phyloP scores from a whole-genome alignment of 1,140 invertebrate species.

The Agraylea sexmaculata region DNA sequence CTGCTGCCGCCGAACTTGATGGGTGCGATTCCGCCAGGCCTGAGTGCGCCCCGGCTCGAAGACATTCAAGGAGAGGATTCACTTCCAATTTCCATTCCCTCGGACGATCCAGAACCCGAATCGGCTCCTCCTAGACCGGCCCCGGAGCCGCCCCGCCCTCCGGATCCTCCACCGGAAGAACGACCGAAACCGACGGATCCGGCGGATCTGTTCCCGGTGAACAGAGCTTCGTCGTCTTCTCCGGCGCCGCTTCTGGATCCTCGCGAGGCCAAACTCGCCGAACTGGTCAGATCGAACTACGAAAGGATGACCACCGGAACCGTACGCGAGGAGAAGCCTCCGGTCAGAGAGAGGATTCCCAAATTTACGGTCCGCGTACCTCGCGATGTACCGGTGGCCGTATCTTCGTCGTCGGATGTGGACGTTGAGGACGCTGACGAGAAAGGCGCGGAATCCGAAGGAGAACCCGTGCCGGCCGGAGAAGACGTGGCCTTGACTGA shows the following conservation, averaged over 20 bases:
- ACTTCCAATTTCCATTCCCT: constrained; percentile 1
- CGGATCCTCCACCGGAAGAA: not conserved
- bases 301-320: not conserved
- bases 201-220: not conserved
- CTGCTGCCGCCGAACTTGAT: not conserved
- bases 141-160: not conserved
- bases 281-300: constrained; percentile 24
- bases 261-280: constrained; percentile 25
- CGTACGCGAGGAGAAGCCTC: not conserved
- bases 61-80: constrained; percentile 4
- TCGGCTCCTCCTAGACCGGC: not conserved
- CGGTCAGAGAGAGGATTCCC: constrained; percentile 32
- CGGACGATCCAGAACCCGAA: not conserved
- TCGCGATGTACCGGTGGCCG: not conserved
- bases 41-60: not conserved
- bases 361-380: constrained; percentile 39
- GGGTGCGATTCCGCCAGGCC: constrained; percentile 1
- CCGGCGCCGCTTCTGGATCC: not conserved
- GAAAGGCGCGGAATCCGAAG: constrained; percentile 21
- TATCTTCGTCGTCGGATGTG: constrained; percentile 2
- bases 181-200: not conserved
- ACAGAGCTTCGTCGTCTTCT: not conserved
- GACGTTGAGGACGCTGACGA: constrained; percentile 18
- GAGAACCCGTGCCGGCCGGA: constrained; percentile 37
- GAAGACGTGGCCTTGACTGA: constrained; percentile 55